phyloP scores from a whole-genome alignment of 1,140 invertebrate genomes.

The Trichonephila clavipes region DNA sequence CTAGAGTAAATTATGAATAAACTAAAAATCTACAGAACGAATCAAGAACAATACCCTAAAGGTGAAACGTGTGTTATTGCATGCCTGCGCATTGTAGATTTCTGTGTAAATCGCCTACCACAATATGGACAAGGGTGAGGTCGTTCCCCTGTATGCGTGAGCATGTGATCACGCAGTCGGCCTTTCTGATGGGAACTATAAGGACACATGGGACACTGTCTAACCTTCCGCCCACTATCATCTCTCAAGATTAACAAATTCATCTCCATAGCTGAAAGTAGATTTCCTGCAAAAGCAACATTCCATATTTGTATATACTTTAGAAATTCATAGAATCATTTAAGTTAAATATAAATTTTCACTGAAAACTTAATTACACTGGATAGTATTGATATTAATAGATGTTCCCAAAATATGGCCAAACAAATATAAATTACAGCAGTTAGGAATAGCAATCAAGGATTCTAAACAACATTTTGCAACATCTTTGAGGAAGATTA shows the following conservation, averaged over 20 bases:
- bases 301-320: neutral
- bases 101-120: neutral
- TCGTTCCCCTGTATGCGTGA: constrained; percentile 79
- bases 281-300: neutral
- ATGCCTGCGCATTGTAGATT: constrained; percentile 26
- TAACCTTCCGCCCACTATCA: neutral
- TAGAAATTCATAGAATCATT: no score
- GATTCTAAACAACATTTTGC: no score
- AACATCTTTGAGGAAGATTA: no score
- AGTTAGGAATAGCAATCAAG: no score
- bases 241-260: neutral
- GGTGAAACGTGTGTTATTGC: neutral
- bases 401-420: no score
- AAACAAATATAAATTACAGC: no score
- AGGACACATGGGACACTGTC: neutral
- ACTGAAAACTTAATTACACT: no score
- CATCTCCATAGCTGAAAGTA: neutral
- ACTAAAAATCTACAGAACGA: no score
- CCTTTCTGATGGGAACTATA: neutral
- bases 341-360: no score
- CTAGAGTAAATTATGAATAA: no score
- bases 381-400: no score
- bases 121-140: constrained; percentile 81
- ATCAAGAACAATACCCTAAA: neutral
- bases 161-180: constrained; percentile 4